These are phyloP conservation scores for Dendrolimus kikuchii DNA, from an alignment of 1,140 invertebrate species.

Conservation along the genomic window DNA sequence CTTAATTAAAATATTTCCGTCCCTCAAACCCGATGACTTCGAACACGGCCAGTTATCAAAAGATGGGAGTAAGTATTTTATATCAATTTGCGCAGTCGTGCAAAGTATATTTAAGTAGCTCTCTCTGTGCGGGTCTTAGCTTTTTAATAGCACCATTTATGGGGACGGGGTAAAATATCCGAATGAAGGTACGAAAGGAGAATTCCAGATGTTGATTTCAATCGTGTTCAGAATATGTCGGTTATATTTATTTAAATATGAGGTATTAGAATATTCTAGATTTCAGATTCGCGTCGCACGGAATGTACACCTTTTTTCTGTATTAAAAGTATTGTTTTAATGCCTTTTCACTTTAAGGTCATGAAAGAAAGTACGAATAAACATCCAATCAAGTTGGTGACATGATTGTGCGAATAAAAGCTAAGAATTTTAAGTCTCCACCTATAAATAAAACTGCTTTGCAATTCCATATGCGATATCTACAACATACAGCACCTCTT, in stretches of 20 bases:
- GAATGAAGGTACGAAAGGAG: constrained; percentile 41
- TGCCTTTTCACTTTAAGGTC: no score
- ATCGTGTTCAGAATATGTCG: constrained; percentile 38
- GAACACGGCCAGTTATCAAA: constrained; percentile 30
- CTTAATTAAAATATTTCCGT: constrained; percentile 12
- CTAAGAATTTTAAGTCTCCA: no score
- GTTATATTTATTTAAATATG: constrained; percentile 10
- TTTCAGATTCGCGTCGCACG: no score
- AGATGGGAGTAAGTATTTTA: constrained; percentile 50
- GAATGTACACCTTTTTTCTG: no score
- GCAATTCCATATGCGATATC: no score
- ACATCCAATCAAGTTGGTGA: no score
- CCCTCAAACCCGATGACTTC: constrained; percentile 1
- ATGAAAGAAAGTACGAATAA: no score
- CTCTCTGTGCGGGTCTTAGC: constrained; percentile 42
- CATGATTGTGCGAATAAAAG: no score
- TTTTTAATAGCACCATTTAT: constrained; percentile 61
- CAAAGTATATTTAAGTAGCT: constrained; percentile 62
- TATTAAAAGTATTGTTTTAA: no score
- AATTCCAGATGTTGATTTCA: constrained; percentile 32
- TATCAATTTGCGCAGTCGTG: constrained; percentile 65
- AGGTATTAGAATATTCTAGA: neutral
- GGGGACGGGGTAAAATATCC: constrained; percentile 38
- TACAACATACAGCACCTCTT: no score
- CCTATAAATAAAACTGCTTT: no score